Conservation (phyloP, 2,113 vertebrate species). For the Tragelaphus strepsiceros region DNA sequence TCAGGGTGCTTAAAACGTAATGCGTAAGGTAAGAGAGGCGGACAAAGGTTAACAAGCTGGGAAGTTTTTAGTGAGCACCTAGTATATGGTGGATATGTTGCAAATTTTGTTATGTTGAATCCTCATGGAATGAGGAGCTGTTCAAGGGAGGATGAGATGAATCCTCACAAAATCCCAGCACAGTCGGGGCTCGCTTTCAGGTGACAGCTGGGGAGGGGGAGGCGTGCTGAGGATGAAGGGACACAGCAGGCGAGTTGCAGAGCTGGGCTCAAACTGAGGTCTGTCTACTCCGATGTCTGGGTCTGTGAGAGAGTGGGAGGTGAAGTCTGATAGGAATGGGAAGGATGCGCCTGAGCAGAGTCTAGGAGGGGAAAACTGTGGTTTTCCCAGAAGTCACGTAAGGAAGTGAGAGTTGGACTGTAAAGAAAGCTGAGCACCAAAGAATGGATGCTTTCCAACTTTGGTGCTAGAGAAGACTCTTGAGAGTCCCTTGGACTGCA, state of each 20-base stretch:
- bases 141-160: too few relatives aligned
- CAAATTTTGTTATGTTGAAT: fast-evolving
- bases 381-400: neutral
- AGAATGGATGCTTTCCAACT: neutral
- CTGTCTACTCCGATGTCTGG: neutral
- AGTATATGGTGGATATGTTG: neutral
- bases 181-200: fast-evolving
- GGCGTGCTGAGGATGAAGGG: fast-evolving
- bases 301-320: neutral
- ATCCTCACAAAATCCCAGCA: neutral
- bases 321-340: fast-evolving
- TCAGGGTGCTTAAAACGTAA: neutral
- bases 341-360: fast-evolving
- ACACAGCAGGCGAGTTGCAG: fast-evolving
- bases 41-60: fast-evolving
- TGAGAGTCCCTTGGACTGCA: neutral
- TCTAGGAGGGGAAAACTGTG: neutral
- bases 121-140: neutral
- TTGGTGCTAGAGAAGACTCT: neutral
- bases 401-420: neutral
- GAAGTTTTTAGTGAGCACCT: neutral
- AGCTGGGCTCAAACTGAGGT: neutral
- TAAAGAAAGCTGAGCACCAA: neutral
- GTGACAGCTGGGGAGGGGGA: neutral
- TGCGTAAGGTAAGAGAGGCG: fast-evolving